Conservation (phyloP, 2,888 invertebrate genomes). For the Drosophila falleni region DNA sequence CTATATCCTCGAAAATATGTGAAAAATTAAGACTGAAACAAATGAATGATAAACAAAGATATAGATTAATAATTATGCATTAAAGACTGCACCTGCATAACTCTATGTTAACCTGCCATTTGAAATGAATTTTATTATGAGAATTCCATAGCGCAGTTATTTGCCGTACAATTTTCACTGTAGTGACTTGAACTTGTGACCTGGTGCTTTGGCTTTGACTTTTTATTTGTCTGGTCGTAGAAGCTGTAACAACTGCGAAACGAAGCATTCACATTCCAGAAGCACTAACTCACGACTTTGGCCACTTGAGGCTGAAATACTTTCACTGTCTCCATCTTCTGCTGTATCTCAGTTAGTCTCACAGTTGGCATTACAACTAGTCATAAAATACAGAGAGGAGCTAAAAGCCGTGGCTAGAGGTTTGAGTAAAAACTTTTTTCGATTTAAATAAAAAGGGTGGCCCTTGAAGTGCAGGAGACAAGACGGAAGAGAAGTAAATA, state of each 20-base stretch:
- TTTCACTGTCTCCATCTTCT: constrained; percentile 26
- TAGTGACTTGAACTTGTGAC: constrained; percentile 19
- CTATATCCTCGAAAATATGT: neutral
- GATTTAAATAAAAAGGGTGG: constrained; percentile 72
- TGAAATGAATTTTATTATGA: constrained; percentile 15
- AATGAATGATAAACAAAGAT: neutral
- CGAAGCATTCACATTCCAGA: constrained; percentile 9
- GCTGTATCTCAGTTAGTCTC: constrained; percentile 5
- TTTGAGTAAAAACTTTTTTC: constrained; percentile 57
- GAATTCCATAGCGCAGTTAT: constrained; percentile 11
- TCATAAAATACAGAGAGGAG: constrained; percentile 59
- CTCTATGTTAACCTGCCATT: constrained; percentile 1
- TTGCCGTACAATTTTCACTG: constrained; percentile 39
- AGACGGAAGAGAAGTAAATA: constrained; percentile 21
- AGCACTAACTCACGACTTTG: constrained; percentile 42
- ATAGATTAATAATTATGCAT: neutral
- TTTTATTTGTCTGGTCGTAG: constrained; percentile 29
- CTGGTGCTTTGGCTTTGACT: constrained; percentile 3
- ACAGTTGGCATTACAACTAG: constrained; percentile 67
- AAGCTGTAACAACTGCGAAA: constrained; percentile 26
- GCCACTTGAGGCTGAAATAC: constrained; percentile 51
- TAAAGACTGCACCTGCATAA: neutral
- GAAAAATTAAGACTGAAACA: neutral
- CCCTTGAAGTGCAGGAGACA: neutral
- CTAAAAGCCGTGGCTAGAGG: constrained; percentile 37